Base-by-base conservation (phyloP, 2,888 invertebrate genomes). In the Atethmia centrago region DNA sequence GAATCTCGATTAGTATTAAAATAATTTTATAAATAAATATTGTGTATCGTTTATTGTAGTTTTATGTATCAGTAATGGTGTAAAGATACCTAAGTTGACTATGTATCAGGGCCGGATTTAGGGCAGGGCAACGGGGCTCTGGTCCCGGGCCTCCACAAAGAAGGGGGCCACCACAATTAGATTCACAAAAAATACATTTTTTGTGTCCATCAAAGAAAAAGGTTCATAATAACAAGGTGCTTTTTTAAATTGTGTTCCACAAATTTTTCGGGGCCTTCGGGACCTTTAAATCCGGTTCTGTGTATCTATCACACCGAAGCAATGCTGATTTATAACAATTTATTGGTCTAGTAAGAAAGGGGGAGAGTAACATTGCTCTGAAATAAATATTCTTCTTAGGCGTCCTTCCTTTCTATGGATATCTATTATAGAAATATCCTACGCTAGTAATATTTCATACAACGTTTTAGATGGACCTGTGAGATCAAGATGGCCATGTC, bases 401-500 rank as follows among this genome's bases (percentile, higher is more conserved):
- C 47, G 25, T 53, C 21, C 14, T 53, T 49, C 42, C 4, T n/a
- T 58, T 72, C 1, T 36, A 67, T 68, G 5, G 47, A 25, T 56
- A 71, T 47, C 5, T 77, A 25, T 45, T 28, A 21, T 36, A 55
- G 9, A 69, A 40, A 65, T 58, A 19, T 31, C 14, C 42, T 49
- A 45, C 8, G 63, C 31, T n/a, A 83, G 81, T 75, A 77, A 74
- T 79, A 73, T 88, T 84, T 89, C 86, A 88, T 88, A 87, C 80
- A 85, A 85, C 82, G 79, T 86, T 80, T 86, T 86, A 88, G 89
- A 90, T 89, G 86, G 84, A 81, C 83, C 82, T 86, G 84, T 85
- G 86, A 89, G 86, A 91, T 89, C 89, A 87, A 88, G 90, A 89
- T 89, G 85, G 77, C 79, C 85, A 59, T 83, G 88, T 90, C 89